These are phyloP conservation scores for Muscicapa comitata DNA, from an alignment of 2,797 vertebrate species.

Conservation along the genomic window DNA sequence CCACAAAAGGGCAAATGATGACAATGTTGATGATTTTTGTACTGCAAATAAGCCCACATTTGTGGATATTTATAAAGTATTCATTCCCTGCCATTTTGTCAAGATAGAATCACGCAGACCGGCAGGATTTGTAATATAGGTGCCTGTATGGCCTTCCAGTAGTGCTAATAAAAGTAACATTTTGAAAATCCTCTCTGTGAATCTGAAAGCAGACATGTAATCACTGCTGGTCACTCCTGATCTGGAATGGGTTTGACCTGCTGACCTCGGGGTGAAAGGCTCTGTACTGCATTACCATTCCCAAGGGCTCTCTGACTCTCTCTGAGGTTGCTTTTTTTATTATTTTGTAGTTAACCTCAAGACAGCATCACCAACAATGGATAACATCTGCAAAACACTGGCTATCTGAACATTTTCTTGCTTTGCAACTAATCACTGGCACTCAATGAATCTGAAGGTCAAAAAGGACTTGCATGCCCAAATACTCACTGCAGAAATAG, in stretches of 20 bases:
- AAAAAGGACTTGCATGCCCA: constrained; percentile 5
- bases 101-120: not conserved
- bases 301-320: constrained; percentile 8
- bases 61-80: not conserved
- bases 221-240: constrained; percentile 23
- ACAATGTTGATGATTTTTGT: not conserved
- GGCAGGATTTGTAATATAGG: not conserved
- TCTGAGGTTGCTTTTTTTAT: constrained; percentile 13
- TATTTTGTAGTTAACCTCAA: constrained; percentile 51
- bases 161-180: constrained; percentile 1
- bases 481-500: not conserved
- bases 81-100: not conserved
- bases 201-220: not conserved
- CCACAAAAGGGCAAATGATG: not conserved
- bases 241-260: constrained; percentile 55
- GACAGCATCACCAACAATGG: constrained; percentile 33
- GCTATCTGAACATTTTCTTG: constrained; percentile 15
- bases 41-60: not conserved
- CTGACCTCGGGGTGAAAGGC: constrained; percentile 59
- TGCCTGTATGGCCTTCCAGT: not conserved
- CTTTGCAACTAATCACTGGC: constrained; percentile 46
- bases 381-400: constrained; percentile 56
- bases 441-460: constrained; percentile 52
- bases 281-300: constrained; percentile 47
- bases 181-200: not conserved